These are phyloP conservation scores for Aporrectodea caliginosa DNA, from an alignment of 1,140 invertebrate genomes.

Conservation along the genomic window DNA sequence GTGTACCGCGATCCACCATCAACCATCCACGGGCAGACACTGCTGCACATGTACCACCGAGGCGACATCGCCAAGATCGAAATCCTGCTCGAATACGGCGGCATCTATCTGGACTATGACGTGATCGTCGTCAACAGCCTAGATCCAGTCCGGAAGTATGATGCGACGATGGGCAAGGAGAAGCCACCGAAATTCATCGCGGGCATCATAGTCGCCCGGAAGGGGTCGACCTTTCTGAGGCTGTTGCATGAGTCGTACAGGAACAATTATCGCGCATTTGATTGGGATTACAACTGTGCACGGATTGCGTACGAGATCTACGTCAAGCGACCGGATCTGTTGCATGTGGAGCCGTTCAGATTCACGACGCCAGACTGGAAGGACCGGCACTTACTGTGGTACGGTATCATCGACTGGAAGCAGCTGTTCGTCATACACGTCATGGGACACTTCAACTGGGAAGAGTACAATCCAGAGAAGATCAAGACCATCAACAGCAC, in stretches of 20 bases:
- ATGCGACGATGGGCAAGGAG: slow-evolving; percentile 26
- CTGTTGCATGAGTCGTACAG: slow-evolving; percentile 46
- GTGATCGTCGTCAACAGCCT: slow-evolving; percentile 24
- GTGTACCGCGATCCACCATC: slow-evolving; percentile 12
- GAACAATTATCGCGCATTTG: slow-evolving; percentile 5
- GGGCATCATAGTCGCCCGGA: slow-evolving; percentile 48
- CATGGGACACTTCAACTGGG: slow-evolving; percentile 16
- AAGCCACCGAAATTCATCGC: slow-evolving; percentile 42
- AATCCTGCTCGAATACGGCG: slow-evolving; percentile 29
- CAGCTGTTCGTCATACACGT: slow-evolving; percentile 21
- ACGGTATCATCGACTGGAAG: slow-evolving; percentile 17
- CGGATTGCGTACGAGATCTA: slow-evolving; percentile 18
- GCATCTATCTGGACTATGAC: slow-evolving; percentile 33
- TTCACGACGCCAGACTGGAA: slow-evolving; percentile 21
- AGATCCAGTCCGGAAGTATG: slow-evolving; percentile 22
- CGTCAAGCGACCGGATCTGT: slow-evolving; percentile 16
- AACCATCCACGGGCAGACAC: slow-evolving; percentile 1
- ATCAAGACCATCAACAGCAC: slow-evolving; percentile 16
- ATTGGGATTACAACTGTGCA: slow-evolving; percentile 29
- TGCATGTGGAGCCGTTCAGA: slow-evolving; percentile 19
- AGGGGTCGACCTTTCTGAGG: slow-evolving; percentile 46
- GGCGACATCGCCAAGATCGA: slow-evolving; percentile 16
- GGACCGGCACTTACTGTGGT: slow-evolving; percentile 9
- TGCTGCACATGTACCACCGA: slow-evolving; percentile 10
- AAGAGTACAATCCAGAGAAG: slow-evolving; percentile 8